phyloP scores from a whole-genome alignment of 2,888 invertebrate species.

The Hypercompe scribonia region DNA sequence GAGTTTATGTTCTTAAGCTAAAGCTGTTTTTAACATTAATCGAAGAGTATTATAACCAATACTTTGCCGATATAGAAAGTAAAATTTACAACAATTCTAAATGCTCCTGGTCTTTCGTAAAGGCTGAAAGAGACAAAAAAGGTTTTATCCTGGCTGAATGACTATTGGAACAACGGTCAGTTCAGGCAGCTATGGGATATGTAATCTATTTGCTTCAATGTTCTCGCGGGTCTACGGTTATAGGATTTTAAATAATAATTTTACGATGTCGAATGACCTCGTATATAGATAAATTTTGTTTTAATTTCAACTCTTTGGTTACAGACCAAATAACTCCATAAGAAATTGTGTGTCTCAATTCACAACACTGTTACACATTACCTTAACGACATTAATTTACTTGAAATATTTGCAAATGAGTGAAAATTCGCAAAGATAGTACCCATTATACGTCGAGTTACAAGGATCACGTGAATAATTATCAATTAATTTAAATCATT shows the following conservation, averaged over 20 bases:
- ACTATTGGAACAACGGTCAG: not conserved
- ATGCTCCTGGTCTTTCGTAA: constrained; percentile 9
- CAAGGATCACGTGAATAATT: constrained; percentile 1
- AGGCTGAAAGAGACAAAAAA: not conserved
- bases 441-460: not conserved
- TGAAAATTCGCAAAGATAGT: constrained; percentile 15
- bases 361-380: not conserved
- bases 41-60: constrained; percentile 7
- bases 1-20: constrained; percentile 6
- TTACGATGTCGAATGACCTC: not conserved
- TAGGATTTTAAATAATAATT: not conserved
- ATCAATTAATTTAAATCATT: constrained; percentile 3
- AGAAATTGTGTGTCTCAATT: not conserved
- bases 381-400: not conserved
- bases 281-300: not conserved
- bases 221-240: not conserved
- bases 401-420: constrained; percentile 5
- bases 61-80: constrained; percentile 4
- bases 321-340: not conserved
- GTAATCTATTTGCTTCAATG: constrained; percentile 1
- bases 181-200: not conserved
- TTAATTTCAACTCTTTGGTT: not conserved
- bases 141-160: constrained; percentile 6
- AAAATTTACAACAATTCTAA: constrained; percentile 5
- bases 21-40: constrained; percentile 6